phyloP scores from a whole-genome alignment of 2,888 invertebrate genomes.

The Leucoma salicis region DNA sequence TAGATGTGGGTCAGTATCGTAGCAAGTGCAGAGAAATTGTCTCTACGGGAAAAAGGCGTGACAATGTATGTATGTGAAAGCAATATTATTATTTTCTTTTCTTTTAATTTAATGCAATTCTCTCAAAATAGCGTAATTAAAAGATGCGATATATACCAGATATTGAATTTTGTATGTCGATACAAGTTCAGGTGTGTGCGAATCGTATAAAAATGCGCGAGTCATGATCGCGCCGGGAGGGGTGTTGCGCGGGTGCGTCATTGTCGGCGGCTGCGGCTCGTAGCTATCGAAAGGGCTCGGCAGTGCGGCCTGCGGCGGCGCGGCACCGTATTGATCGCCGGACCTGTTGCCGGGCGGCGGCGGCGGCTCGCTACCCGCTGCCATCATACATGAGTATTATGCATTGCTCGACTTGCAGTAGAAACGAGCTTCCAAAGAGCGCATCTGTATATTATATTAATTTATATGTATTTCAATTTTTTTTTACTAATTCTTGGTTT shows the following conservation, averaged over 20 bases:
- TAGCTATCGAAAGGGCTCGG: constrained; percentile 54
- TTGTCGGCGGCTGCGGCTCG: constrained; percentile 29
- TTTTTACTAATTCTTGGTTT: too few relatives aligned
- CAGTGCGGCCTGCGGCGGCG: constrained; percentile 58
- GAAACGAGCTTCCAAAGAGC: too few relatives aligned
- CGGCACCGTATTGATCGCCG: constrained; percentile 71
- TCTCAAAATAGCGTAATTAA: too few relatives aligned
- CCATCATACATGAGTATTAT: constrained; percentile 48
- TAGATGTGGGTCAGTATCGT: too few relatives aligned
- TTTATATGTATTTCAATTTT: too few relatives aligned
- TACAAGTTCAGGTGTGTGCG: background rate
- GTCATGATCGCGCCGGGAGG: constrained; percentile 14
- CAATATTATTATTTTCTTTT: too few relatives aligned
- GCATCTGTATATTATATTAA: too few relatives aligned
- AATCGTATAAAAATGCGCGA: background rate
- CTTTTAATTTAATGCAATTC: too few relatives aligned
- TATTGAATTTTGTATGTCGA: background rate
- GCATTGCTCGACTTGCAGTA: constrained; percentile 31
- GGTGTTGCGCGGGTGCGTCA: constrained; percentile 30
- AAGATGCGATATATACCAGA: too few relatives aligned
- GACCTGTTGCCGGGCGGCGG: constrained; percentile 79
- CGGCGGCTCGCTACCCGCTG: constrained; percentile 33
- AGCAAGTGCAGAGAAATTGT: too few relatives aligned
- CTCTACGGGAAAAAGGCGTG: too few relatives aligned
- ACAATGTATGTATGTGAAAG: too few relatives aligned